Percentiles rank a stretch among this genome's conserved stretches.
These are phyloP conservation scores for Aythya baeri DNA, from an alignment of 2,113 vertebrate species.

Conservation along the genomic window DNA sequence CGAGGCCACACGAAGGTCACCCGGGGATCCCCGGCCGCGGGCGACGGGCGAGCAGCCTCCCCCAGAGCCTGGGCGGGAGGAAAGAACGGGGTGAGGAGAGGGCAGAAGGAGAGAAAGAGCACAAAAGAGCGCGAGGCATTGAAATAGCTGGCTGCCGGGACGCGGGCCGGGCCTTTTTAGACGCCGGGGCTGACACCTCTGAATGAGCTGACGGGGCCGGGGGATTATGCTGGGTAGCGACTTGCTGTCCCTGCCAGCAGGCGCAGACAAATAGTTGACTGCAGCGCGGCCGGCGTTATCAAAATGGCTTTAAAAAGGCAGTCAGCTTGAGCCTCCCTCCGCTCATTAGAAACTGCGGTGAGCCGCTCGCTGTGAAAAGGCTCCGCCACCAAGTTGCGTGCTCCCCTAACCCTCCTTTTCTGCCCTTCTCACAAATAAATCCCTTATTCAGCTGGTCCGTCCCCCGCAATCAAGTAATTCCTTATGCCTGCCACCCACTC, in stretches of 20 bases:
- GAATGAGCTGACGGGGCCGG: not conserved
- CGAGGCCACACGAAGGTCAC: not conserved
- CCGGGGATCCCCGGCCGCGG: not conserved
- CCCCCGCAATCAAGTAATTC: conserved; percentile 49
- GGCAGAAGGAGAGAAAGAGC: conserved; percentile 26
- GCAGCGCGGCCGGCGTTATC: conserved; percentile 36
- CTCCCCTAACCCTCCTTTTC: conserved; percentile 38
- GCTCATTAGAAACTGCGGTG: conserved; percentile 50
- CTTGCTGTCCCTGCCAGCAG: conserved; percentile 46
- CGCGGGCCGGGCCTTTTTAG: conserved; percentile 6
- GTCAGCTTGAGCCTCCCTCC: conserved; percentile 22
- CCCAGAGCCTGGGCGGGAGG: not conserved
- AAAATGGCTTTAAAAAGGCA: conserved; percentile 59
- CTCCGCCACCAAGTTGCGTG: conserved; percentile 33
- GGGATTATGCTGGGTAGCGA: conserved; percentile 42
- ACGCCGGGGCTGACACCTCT: conserved; percentile 16
- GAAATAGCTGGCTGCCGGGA: conserved; percentile 24
- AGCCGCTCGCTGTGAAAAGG: conserved; percentile 59
- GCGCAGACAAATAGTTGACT: conserved; percentile 65
- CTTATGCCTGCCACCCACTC: conserved; percentile 59
- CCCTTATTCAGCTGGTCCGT: conserved; percentile 42
- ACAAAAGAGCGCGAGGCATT: not conserved
- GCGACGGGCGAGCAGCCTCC: not conserved
- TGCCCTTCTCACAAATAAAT: conserved; percentile 57
- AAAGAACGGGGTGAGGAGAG: conserved; percentile 45